Evolutionary conservation across 2,797 vertebrate species (phyloP).

Genomic region (Catharus ustulatus): DNA sequence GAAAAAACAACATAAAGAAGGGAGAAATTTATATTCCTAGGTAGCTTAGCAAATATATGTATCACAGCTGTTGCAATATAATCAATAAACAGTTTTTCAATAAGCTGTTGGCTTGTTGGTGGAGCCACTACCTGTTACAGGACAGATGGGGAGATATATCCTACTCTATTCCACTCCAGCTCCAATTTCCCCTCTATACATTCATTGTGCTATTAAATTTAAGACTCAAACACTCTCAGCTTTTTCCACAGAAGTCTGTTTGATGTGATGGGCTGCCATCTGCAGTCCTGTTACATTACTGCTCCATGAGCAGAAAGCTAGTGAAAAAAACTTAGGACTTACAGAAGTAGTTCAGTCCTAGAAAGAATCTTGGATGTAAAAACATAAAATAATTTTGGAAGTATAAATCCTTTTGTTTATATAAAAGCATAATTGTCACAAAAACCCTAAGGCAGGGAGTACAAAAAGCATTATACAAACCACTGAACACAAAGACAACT

Average conservation of each 20-base stretch:
- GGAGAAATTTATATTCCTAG: neutral
- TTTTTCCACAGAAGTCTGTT: neutral
- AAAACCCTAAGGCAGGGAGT: neutral
- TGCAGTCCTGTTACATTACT: constrained; percentile 49
- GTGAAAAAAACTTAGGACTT: neutral
- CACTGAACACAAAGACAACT: neutral
- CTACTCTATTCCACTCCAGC: neutral
- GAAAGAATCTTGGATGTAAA: neutral
- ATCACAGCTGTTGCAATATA: neutral
- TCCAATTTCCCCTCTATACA: neutral
- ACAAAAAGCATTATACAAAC: neutral
- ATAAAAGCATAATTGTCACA: neutral
- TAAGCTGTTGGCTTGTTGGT: neutral
- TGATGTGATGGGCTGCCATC: constrained; percentile 63
- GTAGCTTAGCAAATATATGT: neutral
- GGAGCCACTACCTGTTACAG: neutral
- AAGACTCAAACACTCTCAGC: neutral
- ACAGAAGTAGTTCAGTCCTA: neutral
- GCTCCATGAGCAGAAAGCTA: neutral
- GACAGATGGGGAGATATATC: neutral
- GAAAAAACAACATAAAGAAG: neutral
- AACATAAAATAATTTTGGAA: neutral
- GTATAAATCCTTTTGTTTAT: neutral
- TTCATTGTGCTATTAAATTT: neutral
- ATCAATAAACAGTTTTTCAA: neutral